Evolutionary conservation across 2,113 vertebrate genomes (phyloP).

Genomic region (Clarias magur): DNA sequence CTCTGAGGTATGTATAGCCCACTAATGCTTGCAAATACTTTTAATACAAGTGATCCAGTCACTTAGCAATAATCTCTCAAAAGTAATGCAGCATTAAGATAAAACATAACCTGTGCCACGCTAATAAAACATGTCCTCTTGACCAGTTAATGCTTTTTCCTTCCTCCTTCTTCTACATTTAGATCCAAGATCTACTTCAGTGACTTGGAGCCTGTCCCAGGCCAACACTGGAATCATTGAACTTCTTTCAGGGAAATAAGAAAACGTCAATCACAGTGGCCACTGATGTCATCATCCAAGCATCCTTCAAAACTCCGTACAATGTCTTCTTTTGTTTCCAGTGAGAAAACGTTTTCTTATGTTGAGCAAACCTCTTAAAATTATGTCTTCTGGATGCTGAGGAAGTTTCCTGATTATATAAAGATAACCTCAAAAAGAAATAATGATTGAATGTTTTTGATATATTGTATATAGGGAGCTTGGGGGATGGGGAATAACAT

Average conservation of each 20-base stretch:
- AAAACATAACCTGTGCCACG: not conserved
- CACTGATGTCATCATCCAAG: conserved; percentile 72
- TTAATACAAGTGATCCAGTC: no score
- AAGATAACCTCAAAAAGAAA: not conserved
- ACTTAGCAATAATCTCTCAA: not conserved
- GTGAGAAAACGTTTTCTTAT: conserved; percentile 68
- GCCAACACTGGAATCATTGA: conserved; percentile 65
- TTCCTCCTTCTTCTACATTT: not conserved
- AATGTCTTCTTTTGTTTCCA: conserved; percentile 64
- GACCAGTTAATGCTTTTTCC: not conserved
- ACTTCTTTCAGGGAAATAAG: conserved; percentile 68
- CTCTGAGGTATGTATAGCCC: not conserved
- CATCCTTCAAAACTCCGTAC: conserved; percentile 66
- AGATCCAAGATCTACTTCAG: conserved; percentile 47
- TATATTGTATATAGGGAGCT: not conserved
- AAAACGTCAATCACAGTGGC: conserved; percentile 65
- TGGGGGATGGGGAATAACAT: not conserved
- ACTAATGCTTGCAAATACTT: no score
- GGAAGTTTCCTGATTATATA: not conserved
- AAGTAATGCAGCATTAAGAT: not conserved
- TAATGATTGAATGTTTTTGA: not conserved
- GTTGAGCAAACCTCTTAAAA: conserved; percentile 41
- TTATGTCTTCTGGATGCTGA: not conserved
- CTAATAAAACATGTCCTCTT: not conserved
- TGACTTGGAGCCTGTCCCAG: conserved; percentile 65